Percentiles rank a stretch among this genome's conserved stretches.
These are phyloP conservation scores for Lates japonicus DNA, from an alignment of 2,797 vertebrate species.

Conservation along the genomic window DNA sequence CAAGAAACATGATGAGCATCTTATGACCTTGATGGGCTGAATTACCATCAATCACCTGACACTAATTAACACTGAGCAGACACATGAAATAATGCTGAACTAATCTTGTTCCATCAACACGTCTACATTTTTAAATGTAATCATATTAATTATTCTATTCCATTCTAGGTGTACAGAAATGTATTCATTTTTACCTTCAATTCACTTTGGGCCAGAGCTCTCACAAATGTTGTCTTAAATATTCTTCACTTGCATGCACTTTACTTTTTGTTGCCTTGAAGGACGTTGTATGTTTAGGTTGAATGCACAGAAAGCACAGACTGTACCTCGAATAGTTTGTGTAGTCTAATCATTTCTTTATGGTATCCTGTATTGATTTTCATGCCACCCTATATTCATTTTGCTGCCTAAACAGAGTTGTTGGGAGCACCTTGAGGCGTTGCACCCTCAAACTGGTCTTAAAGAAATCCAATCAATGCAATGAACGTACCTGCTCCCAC, in stretches of 20 bases:
- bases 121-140: slow-evolving; percentile 24
- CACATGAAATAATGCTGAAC: slow-evolving; percentile 43
- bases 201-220: background rate
- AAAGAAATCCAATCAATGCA: slow-evolving; percentile 72
- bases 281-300: slow-evolving; percentile 6
- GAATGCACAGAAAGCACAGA: slow-evolving; percentile 30
- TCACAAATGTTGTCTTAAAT: background rate
- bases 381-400: slow-evolving; percentile 52
- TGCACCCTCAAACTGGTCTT: slow-evolving; percentile 56
- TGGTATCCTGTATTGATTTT: slow-evolving; percentile 66
- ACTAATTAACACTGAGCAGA: slow-evolving; percentile 57
- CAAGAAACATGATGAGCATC: slow-evolving; percentile 47
- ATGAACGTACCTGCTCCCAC: slow-evolving; percentile 48
- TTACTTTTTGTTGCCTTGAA: slow-evolving; percentile 26
- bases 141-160: slow-evolving; percentile 30
- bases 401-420: slow-evolving; percentile 64
- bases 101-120: slow-evolving; percentile 50
- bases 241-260: background rate
- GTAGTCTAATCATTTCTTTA: slow-evolving; percentile 63
- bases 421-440: slow-evolving; percentile 72
- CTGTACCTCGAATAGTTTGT: slow-evolving; percentile 40
- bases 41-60: slow-evolving; percentile 53
- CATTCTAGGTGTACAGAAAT: slow-evolving; percentile 1
- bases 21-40: slow-evolving; percentile 34
- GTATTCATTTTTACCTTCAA: slow-evolving; percentile 6